Conservation (phyloP, 2,888 invertebrate species). For the Trypoxylon attenuatum region DNA sequence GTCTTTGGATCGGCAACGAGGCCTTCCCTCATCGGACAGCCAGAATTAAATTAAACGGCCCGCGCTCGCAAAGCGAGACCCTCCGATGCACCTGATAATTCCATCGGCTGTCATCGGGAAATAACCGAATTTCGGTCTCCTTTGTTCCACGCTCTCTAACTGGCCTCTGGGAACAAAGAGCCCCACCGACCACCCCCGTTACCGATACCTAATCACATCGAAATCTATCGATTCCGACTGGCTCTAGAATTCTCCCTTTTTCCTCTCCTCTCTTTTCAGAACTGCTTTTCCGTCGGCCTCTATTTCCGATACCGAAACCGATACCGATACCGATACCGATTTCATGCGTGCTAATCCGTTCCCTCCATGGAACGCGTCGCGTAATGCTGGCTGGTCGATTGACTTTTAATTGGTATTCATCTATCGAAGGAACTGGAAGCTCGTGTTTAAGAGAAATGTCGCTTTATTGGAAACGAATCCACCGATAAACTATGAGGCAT, state of each 20-base stretch:
- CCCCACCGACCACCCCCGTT: constrained; percentile 7
- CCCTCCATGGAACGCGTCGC: too few relatives aligned
- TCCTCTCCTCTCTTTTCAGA: neutral
- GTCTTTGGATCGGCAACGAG: neutral
- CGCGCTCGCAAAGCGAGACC: constrained; percentile 39
- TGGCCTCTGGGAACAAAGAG: constrained; percentile 36
- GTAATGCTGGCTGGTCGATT: too few relatives aligned
- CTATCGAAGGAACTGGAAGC: too few relatives aligned
- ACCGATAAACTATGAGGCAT: too few relatives aligned
- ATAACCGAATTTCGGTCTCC: constrained; percentile 56
- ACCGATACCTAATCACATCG: constrained; percentile 14
- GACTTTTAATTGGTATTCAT: too few relatives aligned
- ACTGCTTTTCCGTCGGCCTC: too few relatives aligned
- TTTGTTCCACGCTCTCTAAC: constrained; percentile 34
- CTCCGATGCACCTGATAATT: constrained; percentile 52
- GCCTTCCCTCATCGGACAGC: neutral
- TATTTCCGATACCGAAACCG: too few relatives aligned
- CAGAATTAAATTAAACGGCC: constrained; percentile 54
- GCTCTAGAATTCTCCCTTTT: neutral
- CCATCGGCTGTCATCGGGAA: constrained; percentile 52
- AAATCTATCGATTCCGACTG: constrained; percentile 32
- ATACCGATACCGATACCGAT: too few relatives aligned
- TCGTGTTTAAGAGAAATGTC: too few relatives aligned
- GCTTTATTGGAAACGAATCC: too few relatives aligned
- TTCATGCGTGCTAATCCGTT: too few relatives aligned